A percentile compares a stretch with the other conserved stretches of the same genome.
These are phyloP conservation scores for Agrypnus murinus DNA, from an alignment of 2,888 invertebrate species.

Conservation along the genomic window DNA sequence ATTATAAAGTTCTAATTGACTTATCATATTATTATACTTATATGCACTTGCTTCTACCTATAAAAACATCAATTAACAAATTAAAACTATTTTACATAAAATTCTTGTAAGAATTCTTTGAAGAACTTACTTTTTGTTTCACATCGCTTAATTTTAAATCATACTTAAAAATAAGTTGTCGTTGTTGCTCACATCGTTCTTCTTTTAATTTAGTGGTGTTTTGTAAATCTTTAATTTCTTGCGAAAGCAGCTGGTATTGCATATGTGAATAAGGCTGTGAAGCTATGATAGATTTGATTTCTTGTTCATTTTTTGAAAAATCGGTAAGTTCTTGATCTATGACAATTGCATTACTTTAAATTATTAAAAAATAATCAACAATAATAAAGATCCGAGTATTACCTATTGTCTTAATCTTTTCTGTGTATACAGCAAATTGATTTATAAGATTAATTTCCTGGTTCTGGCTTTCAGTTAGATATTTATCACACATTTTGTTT, in stretches of 20 bases:
- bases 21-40: conserved; percentile 27
- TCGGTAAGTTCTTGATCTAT: conserved; percentile 34
- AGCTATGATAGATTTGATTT: conserved; percentile 20
- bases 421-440: background rate
- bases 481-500: conserved; percentile 20
- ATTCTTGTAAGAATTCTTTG: no score
- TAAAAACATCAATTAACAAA: background rate
- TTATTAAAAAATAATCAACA: background rate
- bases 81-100: no score
- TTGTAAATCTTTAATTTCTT: conserved; percentile 37
- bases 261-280: conserved; percentile 8
- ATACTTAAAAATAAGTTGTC: conserved; percentile 3
- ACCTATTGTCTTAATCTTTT: conserved; percentile 13
- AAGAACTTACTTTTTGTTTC: conserved; percentile 29
- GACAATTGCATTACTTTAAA: background rate
- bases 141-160: conserved; percentile 29
- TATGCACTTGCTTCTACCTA: conserved; percentile 23
- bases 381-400: background rate
- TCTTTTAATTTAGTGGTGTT: conserved; percentile 32
- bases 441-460: background rate
- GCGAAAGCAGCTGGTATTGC: conserved; percentile 13
- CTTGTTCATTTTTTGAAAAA: background rate
- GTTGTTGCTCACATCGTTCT: conserved; percentile 21
- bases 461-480: background rate
- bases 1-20: conserved; percentile 10